These are phyloP conservation scores for Cynaeus angustus DNA, from an alignment of 2,888 invertebrate species.

Conservation along the genomic window DNA sequence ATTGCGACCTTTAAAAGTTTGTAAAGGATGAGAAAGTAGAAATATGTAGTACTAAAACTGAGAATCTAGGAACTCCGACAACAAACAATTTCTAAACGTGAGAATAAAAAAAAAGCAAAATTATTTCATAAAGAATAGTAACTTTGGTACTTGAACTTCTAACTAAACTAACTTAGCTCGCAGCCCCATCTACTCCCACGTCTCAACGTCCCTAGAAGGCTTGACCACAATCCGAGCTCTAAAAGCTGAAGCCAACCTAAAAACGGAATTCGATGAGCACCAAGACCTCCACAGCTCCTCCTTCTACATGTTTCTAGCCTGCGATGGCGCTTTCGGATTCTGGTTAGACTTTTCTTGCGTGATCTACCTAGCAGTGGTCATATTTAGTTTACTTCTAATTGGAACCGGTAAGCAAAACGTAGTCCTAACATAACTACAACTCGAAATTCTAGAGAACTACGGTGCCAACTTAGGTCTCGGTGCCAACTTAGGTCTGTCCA, in stretches of 20 bases:
- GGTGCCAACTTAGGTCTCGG: conserved; percentile 69
- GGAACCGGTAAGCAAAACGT: conserved; percentile 70
- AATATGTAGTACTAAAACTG: no score
- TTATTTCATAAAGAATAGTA: no score
- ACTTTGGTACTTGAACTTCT: no score
- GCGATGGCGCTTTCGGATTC: conserved; percentile 76
- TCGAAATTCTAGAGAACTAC: conserved; percentile 52
- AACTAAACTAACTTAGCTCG: no score
- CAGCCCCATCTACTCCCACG: conserved; percentile 74
- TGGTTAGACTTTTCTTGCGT: conserved; percentile 76
- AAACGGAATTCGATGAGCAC: background rate
- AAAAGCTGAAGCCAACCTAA: background rate
- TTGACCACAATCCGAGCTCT: background rate
- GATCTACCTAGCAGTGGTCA: conserved; percentile 73
- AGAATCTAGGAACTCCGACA: no score
- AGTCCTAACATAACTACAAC: no score
- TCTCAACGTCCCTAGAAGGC: background rate
- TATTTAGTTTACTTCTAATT: conserved; percentile 74
- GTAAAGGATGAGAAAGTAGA: no score
- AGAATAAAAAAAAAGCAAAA: no score
- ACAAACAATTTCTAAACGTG: no score
- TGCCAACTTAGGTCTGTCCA: conserved; percentile 74
- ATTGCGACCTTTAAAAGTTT: no score
- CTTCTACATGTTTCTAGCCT: conserved; percentile 72
- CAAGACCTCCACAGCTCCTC: conserved; percentile 77